Conservation (phyloP, 2,888 invertebrate species). For the Erpobdella octoculata region DNA sequence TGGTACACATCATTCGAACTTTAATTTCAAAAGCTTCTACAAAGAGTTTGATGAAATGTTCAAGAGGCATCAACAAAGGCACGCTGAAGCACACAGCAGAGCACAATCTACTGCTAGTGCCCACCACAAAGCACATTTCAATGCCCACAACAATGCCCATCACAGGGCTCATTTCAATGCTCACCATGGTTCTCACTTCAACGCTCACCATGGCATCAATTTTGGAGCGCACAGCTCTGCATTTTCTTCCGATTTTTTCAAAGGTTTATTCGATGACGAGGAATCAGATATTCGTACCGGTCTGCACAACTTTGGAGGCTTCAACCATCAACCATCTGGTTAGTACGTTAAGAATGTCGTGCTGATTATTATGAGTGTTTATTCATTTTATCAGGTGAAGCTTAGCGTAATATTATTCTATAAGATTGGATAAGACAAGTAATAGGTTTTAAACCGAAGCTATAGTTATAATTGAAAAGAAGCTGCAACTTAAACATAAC, state of each 20-base stretch:
- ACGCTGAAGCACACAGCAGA: conserved; percentile 37
- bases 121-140: no score
- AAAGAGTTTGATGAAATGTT: conserved; percentile 41
- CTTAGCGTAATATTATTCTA: no score
- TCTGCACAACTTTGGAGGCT: background rate
- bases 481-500: background rate
- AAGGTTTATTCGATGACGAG: conserved; percentile 47
- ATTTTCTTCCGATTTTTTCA: conserved; percentile 42
- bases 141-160: no score
- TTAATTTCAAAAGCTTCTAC: conserved; percentile 49
- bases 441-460: no score
- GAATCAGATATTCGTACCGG: conserved; percentile 34
- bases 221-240: conserved; percentile 37
- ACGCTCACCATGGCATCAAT: no score
- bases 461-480: no score
- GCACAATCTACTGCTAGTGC: no score
- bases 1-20: conserved; percentile 44
- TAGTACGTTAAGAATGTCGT: background rate
- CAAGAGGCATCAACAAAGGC: conserved; percentile 37
- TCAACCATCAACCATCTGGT: background rate
- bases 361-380: no score
- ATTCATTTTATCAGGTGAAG: no score
- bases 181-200: no score
- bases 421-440: no score
- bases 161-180: no score